These are phyloP conservation scores for Phyllotreta cruciferae DNA, from an alignment of 2,888 invertebrate genomes.

Conservation along the genomic window DNA sequence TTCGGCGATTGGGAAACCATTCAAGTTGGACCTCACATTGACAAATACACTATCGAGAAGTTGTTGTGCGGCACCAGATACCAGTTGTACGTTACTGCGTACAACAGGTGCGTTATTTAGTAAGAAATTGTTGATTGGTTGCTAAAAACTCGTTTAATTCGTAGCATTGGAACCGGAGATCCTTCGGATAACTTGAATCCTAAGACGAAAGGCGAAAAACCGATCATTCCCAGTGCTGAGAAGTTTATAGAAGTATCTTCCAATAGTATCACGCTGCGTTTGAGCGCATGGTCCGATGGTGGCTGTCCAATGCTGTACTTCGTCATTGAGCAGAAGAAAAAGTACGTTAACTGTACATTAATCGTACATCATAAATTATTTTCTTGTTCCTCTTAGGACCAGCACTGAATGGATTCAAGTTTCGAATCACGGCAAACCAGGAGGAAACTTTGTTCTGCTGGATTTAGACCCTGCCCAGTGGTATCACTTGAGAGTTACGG, in stretches of 20 bases:
- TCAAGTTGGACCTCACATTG: slow-evolving; percentile 73
- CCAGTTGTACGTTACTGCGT: slow-evolving; percentile 91
- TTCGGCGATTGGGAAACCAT: slow-evolving; percentile 94
- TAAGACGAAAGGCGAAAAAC: slow-evolving; percentile 91
- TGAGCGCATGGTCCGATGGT: slow-evolving; percentile 93
- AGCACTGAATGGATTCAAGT: slow-evolving; percentile 93
- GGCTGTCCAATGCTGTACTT: slow-evolving; percentile 96
- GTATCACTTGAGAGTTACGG: slow-evolving; percentile 91
- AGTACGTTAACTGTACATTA: too few relatives aligned
- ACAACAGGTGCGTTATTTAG: slow-evolving; percentile 74
- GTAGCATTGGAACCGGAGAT: slow-evolving; percentile 89
- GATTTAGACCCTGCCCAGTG: slow-evolving; percentile 93
- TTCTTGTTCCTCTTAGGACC: slow-evolving; percentile 68
- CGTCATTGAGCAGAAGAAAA: slow-evolving; percentile 93
- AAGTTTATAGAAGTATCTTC: slow-evolving; percentile 92
- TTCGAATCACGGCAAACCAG: slow-evolving; percentile 90
- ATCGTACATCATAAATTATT: too few relatives aligned
- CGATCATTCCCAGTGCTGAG: slow-evolving; percentile 88
- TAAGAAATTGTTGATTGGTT: background rate
- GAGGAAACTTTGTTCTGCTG: slow-evolving; percentile 87
- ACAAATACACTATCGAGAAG: slow-evolving; percentile 85
- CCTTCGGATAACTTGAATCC: slow-evolving; percentile 89
- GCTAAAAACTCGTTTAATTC: slow-evolving; percentile 4
- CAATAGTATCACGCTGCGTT: slow-evolving; percentile 90
- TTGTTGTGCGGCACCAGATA: slow-evolving; percentile 92